Evolutionary conservation across 2,888 invertebrate genomes (phyloP).

Genomic region (Lasioglossum figueresi): DNA sequence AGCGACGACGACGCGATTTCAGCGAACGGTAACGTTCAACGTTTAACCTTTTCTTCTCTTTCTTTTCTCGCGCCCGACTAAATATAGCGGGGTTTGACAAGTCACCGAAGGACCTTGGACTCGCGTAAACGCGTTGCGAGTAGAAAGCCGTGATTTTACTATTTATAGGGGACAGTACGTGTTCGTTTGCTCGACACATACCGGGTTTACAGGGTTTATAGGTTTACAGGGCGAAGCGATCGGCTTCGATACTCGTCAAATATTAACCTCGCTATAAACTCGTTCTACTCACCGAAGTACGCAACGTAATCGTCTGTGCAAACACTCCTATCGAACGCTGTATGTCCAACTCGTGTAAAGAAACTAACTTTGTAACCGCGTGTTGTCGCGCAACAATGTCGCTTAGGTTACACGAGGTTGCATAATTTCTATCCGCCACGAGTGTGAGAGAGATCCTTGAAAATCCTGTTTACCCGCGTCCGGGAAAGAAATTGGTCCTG

Average conservation of each 20-base stretch:
- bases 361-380: not conserved
- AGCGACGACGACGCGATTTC: not conserved
- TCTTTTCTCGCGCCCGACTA: not conserved
- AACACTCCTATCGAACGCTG: not conserved
- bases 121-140: not conserved
- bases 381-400: not conserved
- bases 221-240: not conserved
- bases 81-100: not conserved
- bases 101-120: not conserved
- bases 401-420: not conserved
- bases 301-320: not conserved
- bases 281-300: not conserved
- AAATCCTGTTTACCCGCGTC: not conserved
- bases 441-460: not conserved
- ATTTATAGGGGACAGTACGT: not conserved
- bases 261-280: not conserved
- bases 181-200: not conserved
- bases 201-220: not conserved
- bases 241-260: not conserved
- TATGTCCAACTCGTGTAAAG: not conserved
- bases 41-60: not conserved
- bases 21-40: conserved; percentile 2
- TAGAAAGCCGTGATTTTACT: not conserved
- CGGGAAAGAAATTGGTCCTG: not conserved
- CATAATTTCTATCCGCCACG: not conserved